phyloP scores from a whole-genome alignment of 2,113 vertebrate species.

The human region DNA sequence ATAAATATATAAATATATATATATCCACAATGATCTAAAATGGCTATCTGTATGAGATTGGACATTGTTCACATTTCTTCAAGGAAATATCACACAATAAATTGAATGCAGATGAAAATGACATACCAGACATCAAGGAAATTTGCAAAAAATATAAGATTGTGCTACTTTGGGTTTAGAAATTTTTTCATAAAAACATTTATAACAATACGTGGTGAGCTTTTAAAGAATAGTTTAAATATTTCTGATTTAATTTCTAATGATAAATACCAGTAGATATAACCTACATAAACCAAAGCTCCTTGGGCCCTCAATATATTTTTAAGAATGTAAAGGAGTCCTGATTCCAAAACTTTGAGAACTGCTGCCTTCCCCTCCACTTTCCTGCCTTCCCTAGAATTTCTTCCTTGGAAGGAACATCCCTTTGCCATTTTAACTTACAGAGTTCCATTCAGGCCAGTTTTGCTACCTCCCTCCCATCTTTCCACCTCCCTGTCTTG shows the following conservation, averaged over 20 bases:
- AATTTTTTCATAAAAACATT: not conserved
- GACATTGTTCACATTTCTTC: constrained; percentile 18
- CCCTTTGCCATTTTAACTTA: not conserved
- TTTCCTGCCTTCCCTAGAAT: not conserved
- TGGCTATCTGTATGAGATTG: not conserved
- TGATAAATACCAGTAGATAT: not conserved
- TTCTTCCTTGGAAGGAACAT: not conserved
- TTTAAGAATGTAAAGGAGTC: not conserved
- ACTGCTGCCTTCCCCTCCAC: not conserved
- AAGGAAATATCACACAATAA: not conserved
- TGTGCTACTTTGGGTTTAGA: not conserved
- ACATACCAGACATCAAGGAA: not conserved
- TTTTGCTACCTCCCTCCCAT: not conserved
- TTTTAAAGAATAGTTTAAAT: not conserved
- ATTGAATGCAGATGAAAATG: not conserved
- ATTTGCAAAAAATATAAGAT: not conserved
- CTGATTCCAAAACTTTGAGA: not conserved
- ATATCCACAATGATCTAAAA: not conserved
- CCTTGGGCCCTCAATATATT: not conserved
- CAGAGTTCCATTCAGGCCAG: not conserved
- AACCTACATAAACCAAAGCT: not conserved
- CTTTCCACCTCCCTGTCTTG: not conserved
- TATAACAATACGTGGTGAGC: not conserved
- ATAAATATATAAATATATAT: too few species aligned
- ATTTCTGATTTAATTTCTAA: constrained; percentile 40